Percentiles rank a stretch among this genome's conserved stretches.
phyloP scores from a whole-genome alignment of 2,888 invertebrate genomes.

The Patella caerulea region DNA sequence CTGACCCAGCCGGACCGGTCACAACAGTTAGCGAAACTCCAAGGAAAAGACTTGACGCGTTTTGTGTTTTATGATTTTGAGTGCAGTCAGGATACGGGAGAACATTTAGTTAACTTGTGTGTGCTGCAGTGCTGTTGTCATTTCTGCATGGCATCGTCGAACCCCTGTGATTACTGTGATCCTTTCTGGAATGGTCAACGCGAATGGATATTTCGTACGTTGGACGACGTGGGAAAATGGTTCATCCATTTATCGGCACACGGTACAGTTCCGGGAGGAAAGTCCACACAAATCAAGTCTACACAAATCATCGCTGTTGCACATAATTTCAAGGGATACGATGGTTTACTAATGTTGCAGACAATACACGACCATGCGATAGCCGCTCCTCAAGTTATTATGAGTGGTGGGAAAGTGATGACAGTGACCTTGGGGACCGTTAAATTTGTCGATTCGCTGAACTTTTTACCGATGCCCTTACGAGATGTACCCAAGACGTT shows the following conservation, averaged over 20 bases:
- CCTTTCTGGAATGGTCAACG: background rate
- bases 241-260: background rate
- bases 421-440: background rate
- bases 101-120: background rate
- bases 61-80: background rate
- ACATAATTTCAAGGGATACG: constrained; percentile 5
- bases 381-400: background rate
- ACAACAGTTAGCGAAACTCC: background rate
- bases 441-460: background rate
- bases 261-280: background rate
- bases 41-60: background rate
- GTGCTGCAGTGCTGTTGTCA: background rate
- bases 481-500: background rate
- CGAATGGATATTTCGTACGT: background rate
- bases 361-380: background rate
- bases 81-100: background rate
- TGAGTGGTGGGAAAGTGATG: background rate
- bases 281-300: background rate
- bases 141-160: background rate
- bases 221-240: background rate
- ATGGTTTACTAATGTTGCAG: background rate
- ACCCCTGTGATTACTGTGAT: background rate
- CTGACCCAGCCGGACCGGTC: background rate
- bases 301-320: background rate
- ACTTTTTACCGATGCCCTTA: background rate